These are phyloP conservation scores for Podarcis siculus DNA, from an alignment of 2,797 vertebrate genomes.

Conservation along the genomic window DNA sequence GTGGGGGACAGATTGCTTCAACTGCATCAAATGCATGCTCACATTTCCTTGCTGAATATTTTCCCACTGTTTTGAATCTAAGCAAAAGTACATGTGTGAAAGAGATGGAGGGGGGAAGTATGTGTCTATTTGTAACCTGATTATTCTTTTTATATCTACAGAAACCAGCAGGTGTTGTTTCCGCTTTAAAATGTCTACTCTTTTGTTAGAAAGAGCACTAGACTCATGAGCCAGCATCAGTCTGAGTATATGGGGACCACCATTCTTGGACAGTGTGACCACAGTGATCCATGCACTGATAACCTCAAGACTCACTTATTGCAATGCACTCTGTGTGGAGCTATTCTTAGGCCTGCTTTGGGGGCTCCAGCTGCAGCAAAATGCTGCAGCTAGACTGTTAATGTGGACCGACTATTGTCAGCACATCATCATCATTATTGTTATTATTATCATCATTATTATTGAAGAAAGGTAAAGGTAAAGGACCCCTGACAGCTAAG, in stretches of 20 bases:
- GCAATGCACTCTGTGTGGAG: too few relatives aligned
- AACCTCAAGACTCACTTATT: too few relatives aligned
- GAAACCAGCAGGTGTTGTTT: not conserved
- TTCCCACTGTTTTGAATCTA: not conserved
- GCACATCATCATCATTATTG: too few relatives aligned
- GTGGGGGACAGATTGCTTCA: conserved; percentile 31
- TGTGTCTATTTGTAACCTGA: not conserved
- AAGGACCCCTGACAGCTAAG: too few relatives aligned
- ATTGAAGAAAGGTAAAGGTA: too few relatives aligned
- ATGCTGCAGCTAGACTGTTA: too few relatives aligned
- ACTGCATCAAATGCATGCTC: conserved; percentile 50
- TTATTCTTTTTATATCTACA: not conserved
- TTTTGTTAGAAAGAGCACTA: not conserved
- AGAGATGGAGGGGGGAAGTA: not conserved
- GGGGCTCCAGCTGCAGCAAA: too few relatives aligned
- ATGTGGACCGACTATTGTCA: too few relatives aligned
- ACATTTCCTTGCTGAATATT: not conserved
- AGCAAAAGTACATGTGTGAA: not conserved
- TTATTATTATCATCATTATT: too few relatives aligned
- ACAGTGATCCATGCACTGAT: too few relatives aligned
- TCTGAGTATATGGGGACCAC: not conserved
- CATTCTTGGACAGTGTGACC: too few relatives aligned
- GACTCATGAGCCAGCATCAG: not conserved
- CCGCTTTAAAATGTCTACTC: not conserved
- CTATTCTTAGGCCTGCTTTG: too few relatives aligned